These are phyloP conservation scores for Lysiphlebus fabarum DNA, from an alignment of 1,140 invertebrate genomes.

Conservation along the genomic window DNA sequence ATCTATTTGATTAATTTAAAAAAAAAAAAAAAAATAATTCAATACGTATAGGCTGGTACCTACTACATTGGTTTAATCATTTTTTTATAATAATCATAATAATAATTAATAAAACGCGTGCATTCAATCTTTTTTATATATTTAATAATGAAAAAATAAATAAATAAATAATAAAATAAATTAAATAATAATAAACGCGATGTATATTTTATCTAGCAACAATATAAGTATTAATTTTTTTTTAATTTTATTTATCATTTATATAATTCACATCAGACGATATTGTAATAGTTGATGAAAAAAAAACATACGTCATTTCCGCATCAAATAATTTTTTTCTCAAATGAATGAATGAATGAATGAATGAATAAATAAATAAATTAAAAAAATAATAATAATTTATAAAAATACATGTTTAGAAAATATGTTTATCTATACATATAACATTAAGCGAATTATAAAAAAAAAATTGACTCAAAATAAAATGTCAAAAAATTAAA, in stretches of 20 bases:
- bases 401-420: not conserved
- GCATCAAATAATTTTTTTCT: no score
- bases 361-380: not conserved
- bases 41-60: slow-evolving; percentile 27
- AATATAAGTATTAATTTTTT: not conserved
- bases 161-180: not conserved
- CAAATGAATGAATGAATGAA: not conserved
- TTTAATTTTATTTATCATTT: no score
- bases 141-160: slow-evolving; percentile 8
- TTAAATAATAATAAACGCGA: not conserved
- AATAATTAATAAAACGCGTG: slow-evolving; percentile 7
- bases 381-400: slow-evolving; percentile 6
- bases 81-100: no score
- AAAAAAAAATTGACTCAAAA: not conserved
- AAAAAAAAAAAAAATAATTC: slow-evolving; percentile 1
- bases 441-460: not conserved
- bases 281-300: no score
- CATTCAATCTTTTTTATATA: slow-evolving; percentile 21
- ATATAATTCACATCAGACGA: no score
- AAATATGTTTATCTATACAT: no score
- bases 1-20: slow-evolving; percentile 3
- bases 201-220: slow-evolving; percentile 20
- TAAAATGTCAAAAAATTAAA: slow-evolving; percentile 1
- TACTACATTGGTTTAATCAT: slow-evolving; percentile 11
- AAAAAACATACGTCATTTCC: no score